Evolutionary conservation across 2,113 vertebrate species (phyloP), one percentile per base, ranked within the genome.

Genomic region (Lanius collurio): DNA sequence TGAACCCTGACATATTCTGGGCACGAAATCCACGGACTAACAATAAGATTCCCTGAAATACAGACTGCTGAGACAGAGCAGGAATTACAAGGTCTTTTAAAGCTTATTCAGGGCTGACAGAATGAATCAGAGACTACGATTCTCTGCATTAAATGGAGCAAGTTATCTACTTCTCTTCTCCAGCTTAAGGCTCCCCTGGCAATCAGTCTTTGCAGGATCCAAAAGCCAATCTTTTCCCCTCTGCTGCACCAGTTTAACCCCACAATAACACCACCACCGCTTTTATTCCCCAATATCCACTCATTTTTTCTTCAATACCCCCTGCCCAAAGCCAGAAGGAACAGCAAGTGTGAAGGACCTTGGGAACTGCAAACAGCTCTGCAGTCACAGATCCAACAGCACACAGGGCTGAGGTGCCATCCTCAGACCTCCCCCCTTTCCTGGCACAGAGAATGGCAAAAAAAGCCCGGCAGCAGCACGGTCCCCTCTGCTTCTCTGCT

Each of bases 1-100:
- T 7, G 80, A 93, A 91, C 87, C 78, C 81, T 90, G 89, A 91
- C 84, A 46, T 14, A 91, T 95, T 95, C 94, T 84, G 89, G 95
- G 96, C 94, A 93, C 6, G 82, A 76, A 94, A 85, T 13, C 44
- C 89, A 47, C 2, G 5, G 39, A 1, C 47, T 39, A n/a, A 87
- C 68, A 91, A 73, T 65, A 39, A 85, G 89, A 93, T 69, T 68
- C 89, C 50, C 73, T 65, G 69, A 42, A 81, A 71, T 17, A 85
- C 55, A 35, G 82, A n/a, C 70, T 65, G 70, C 53, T 0, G 6
- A 68, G 81, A 59, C 7, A 69, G 71, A 83, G 67, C 28, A 11
- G 30, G 64, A 76, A 91, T 62, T 11, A 24, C 35, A 4, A 46
- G 55, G 57, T 31, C 74, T 84, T 71, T 71, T 23, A 69, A 64